Conservation (phyloP, 2,113 vertebrate species). For the Bubo bubo region DNA sequence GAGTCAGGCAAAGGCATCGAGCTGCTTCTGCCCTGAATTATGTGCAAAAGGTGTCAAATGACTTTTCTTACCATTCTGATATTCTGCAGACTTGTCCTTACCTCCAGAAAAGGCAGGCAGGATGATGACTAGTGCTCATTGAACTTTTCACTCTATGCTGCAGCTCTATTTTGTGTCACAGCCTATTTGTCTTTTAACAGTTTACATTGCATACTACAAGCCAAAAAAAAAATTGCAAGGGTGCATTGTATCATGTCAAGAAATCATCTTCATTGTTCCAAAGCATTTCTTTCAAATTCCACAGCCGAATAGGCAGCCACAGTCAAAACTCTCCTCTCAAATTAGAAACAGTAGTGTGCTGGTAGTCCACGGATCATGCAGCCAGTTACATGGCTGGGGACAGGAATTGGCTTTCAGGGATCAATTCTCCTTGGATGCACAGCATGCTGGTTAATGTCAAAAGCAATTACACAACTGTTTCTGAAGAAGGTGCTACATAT, state of each 20-base stretch:
- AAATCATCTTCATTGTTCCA: background rate
- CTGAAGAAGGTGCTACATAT: background rate
- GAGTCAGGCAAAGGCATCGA: background rate
- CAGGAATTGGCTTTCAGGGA: background rate
- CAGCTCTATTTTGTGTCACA: background rate
- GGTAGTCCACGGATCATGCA: fast-evolving
- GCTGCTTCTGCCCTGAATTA: background rate
- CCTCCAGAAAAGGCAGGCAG: background rate
- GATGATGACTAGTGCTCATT: background rate
- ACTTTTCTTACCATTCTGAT: background rate
- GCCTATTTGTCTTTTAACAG: background rate
- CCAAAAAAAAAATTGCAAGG: background rate
- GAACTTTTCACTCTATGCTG: background rate
- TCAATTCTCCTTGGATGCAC: background rate
- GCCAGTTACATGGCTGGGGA: background rate
- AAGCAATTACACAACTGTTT: background rate
- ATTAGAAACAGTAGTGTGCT: background rate
- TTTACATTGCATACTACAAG: background rate
- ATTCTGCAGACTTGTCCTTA: background rate
- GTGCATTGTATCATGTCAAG: background rate
- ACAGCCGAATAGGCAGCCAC: background rate
- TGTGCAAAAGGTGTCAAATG: background rate
- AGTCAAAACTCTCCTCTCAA: background rate
- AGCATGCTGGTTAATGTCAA: background rate
- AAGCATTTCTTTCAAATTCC: background rate